These are phyloP conservation scores for Halichondria panicea DNA, from an alignment of 37 sponge, comb jelly and placozoan species.

Conservation along the genomic window DNA sequence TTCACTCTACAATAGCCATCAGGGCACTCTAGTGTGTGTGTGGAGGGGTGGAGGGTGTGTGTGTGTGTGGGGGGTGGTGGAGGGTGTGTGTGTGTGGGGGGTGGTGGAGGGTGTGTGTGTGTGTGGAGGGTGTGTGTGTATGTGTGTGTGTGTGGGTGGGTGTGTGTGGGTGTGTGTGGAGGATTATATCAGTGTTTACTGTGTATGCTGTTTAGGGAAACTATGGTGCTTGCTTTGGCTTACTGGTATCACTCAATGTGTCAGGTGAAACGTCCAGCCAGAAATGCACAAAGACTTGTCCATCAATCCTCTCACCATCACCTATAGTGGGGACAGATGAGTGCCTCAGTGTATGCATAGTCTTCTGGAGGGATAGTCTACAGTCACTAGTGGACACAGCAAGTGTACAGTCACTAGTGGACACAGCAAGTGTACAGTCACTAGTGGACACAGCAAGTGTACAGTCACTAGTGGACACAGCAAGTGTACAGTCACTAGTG, in stretches of 20 bases:
- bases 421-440: too few species aligned
- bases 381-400: too few species aligned
- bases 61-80: too few species aligned
- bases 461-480: too few species aligned
- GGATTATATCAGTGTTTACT: not conserved
- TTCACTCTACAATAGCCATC: slow-evolving; percentile 1
- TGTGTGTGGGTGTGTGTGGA: not conserved
- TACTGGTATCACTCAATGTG: not conserved
- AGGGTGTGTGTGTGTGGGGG: not conserved
- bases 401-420: too few species aligned
- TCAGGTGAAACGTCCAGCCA: not conserved
- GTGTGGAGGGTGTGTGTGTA: not conserved
- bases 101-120: not conserved
- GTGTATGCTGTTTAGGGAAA: not conserved
- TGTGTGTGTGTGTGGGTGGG: too few species aligned
- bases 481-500: too few species aligned
- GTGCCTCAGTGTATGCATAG: too few species aligned
- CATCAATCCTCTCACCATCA: slow-evolving; percentile 1
- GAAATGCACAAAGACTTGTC: not conserved
- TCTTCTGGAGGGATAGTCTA: too few species aligned
- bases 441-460: too few species aligned
- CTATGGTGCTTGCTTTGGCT: not conserved
- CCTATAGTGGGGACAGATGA: too few species aligned
- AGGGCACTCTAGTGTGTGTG: not conserved
- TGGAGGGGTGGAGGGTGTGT: too few species aligned